These are phyloP conservation scores for Grallaria varia DNA, from an alignment of 2,113 vertebrate species.

Conservation along the genomic window DNA sequence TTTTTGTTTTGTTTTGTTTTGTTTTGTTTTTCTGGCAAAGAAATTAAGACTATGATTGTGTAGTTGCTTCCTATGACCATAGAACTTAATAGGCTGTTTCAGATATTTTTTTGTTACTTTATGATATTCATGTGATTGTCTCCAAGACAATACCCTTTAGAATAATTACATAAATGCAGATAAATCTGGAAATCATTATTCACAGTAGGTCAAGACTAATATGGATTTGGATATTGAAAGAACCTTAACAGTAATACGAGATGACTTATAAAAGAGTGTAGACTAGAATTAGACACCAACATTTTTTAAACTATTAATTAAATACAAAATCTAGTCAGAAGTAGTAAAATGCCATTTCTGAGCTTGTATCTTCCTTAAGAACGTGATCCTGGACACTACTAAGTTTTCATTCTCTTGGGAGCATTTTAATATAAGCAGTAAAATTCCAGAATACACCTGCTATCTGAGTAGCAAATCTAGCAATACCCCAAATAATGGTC, in stretches of 20 bases:
- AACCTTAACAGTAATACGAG: not conserved
- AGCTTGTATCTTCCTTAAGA: not conserved
- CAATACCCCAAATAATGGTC: not conserved
- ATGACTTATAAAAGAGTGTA: not conserved
- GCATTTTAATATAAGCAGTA: not conserved
- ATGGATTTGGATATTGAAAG: not conserved
- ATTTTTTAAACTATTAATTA: not conserved
- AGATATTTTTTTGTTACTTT: not conserved
- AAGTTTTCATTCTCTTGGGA: not conserved
- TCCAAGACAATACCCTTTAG: slow-evolving; percentile 14
- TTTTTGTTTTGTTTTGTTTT: no score
- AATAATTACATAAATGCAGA: not conserved
- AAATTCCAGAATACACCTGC: not conserved
- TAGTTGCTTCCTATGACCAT: not conserved
- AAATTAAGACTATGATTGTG: not conserved
- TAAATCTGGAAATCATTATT: not conserved
- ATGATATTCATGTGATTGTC: not conserved
- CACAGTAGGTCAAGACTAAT: not conserved
- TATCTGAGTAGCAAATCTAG: not conserved
- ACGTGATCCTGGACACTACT: not conserved
- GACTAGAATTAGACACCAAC: not conserved
- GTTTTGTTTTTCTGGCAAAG: not conserved
- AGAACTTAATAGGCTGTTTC: not conserved
- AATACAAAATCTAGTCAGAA: not conserved
- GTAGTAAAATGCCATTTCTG: not conserved